These are phyloP conservation scores for Epirrita christyi DNA, from an alignment of 2,888 invertebrate species.

Conservation along the genomic window DNA sequence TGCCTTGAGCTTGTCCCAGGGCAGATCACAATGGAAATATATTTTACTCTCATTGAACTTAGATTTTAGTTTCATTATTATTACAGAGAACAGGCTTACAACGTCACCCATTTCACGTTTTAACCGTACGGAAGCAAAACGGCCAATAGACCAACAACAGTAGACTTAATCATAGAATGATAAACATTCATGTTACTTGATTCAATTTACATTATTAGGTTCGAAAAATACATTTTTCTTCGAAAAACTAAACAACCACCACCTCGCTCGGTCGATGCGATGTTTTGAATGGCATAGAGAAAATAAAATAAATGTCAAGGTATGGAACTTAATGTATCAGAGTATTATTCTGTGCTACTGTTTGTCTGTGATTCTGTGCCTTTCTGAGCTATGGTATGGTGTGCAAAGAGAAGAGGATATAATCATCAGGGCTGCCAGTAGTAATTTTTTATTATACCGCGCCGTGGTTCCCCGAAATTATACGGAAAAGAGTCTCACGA, in stretches of 20 bases:
- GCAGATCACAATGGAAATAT: slow-evolving; percentile 75
- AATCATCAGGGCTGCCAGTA: too few relatives aligned
- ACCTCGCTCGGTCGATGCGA: slow-evolving; percentile 53
- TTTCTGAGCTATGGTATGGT: too few relatives aligned
- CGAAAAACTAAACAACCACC: slow-evolving; percentile 42
- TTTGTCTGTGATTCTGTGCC: too few relatives aligned
- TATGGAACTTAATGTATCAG: too few relatives aligned
- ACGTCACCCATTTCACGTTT: slow-evolving; percentile 76
- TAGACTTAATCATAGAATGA: slow-evolving; percentile 55
- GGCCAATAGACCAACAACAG: slow-evolving; percentile 73
- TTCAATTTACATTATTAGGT: slow-evolving; percentile 65
- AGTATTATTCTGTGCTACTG: too few relatives aligned
- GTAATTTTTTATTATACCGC: too few relatives aligned
- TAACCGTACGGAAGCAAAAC: slow-evolving; percentile 52
- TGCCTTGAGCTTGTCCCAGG: slow-evolving; percentile 73
- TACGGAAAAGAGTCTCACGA: too few relatives aligned
- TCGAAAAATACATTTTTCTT: slow-evolving; percentile 46
- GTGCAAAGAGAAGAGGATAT: too few relatives aligned
- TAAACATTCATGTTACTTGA: slow-evolving; percentile 65
- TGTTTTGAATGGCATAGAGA: too few relatives aligned
- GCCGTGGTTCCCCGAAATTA: too few relatives aligned
- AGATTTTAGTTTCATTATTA: slow-evolving; percentile 82
- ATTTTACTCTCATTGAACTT: slow-evolving; percentile 79
- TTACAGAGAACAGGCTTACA: slow-evolving; percentile 80
- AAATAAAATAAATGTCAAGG: too few relatives aligned